These are phyloP conservation scores for Aphidoletes aphidimyza DNA, from an alignment of 2,888 invertebrate species.

Conservation along the genomic window DNA sequence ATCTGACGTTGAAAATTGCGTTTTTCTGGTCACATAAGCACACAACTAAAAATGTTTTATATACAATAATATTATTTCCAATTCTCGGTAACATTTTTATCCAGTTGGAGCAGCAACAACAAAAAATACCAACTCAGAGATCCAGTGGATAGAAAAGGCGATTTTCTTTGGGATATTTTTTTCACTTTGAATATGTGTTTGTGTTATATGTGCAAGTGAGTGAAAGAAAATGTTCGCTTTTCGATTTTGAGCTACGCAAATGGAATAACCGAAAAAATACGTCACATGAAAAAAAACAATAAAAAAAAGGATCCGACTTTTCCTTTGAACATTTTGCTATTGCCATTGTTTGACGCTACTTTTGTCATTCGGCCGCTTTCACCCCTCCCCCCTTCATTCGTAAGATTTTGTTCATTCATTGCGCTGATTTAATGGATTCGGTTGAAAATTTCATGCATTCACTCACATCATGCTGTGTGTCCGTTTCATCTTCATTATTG, in stretches of 20 bases:
- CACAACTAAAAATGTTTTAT: constrained; percentile 39
- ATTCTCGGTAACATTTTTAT: constrained; percentile 22
- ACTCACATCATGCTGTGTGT: neutral
- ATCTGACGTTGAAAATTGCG: neutral
- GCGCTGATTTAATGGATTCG: constrained; percentile 29
- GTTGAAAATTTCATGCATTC: neutral
- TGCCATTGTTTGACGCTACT: neutral
- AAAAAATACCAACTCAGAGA: neutral
- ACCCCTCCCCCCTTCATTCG: too few relatives aligned
- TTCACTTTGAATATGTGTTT: neutral
- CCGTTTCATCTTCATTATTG: constrained; percentile 37
- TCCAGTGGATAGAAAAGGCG: neutral
- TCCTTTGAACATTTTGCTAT: neutral
- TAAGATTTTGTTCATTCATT: neutral
- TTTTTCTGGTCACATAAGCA: constrained; percentile 7
- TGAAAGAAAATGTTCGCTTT: neutral
- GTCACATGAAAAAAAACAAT: neutral
- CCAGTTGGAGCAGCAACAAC: neutral
- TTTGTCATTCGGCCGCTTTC: neutral
- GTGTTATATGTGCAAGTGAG: too few relatives aligned
- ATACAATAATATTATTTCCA: constrained; percentile 42
- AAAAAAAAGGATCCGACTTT: constrained; percentile 39
- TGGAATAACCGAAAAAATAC: neutral
- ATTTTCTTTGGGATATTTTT: neutral
- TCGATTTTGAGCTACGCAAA: constrained; percentile 11